A percentile compares a stretch with the other conserved stretches of the same genome.
These are phyloP conservation scores for Synanthedon tipuliformis DNA, from an alignment of 2,888 invertebrate species.

Conservation along the genomic window DNA sequence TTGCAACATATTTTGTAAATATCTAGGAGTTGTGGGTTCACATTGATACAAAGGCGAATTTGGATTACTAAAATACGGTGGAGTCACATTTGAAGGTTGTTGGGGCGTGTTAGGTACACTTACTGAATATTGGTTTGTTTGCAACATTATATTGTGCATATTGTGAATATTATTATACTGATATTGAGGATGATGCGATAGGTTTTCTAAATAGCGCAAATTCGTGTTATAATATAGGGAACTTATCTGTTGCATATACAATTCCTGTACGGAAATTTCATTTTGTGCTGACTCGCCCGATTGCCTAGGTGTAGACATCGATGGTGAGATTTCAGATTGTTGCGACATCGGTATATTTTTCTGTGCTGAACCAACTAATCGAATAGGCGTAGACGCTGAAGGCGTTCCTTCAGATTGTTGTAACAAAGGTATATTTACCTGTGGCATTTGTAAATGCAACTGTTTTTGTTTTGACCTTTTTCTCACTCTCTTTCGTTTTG, in stretches of 20 bases:
- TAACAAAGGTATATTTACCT: constrained; percentile 8
- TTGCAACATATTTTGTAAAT: constrained; percentile 52
- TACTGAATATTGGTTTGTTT: constrained; percentile 16
- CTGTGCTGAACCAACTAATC: too few relatives aligned
- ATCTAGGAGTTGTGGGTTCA: constrained; percentile 28
- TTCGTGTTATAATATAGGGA: constrained; percentile 39
- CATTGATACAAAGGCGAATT: constrained; percentile 18
- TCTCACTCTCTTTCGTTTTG: constrained; percentile 38
- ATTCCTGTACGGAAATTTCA: constrained; percentile 28
- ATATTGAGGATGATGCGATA: constrained; percentile 47
- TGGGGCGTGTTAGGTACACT: constrained; percentile 14
- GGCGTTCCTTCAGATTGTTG: too few relatives aligned
- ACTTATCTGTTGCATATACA: constrained; percentile 32
- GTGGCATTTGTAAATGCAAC: constrained; percentile 26
- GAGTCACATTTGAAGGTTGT: constrained; percentile 2
- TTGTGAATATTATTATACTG: constrained; percentile 23
- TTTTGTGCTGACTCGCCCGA: neutral
- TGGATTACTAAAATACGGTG: constrained; percentile 11
- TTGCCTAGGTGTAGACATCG: too few relatives aligned
- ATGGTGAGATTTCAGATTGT: too few relatives aligned
- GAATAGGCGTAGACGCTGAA: too few relatives aligned
- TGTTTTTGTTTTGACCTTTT: constrained; percentile 40
- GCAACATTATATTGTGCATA: constrained; percentile 31
- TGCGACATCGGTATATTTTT: too few relatives aligned
- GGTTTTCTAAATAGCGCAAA: constrained; percentile 48